These are phyloP conservation scores for Chionoecetes opilio DNA, from an alignment of 1,140 invertebrate species.

Conservation along the genomic window DNA sequence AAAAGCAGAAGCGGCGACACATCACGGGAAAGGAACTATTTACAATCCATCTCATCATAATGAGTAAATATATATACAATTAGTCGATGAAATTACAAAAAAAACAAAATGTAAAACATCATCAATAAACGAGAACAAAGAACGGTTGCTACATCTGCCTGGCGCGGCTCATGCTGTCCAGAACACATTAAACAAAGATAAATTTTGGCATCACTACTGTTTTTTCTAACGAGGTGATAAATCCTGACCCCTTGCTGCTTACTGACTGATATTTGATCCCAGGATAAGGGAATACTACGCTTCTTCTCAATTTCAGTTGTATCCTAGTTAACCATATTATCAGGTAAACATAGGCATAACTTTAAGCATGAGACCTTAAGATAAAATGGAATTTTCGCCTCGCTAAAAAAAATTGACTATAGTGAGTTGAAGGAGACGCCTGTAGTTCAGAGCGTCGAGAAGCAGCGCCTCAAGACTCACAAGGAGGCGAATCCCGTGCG, in stretches of 20 bases:
- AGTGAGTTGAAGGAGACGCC: background rate
- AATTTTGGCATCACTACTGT: slow-evolving; percentile 29
- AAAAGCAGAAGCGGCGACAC: slow-evolving; percentile 72
- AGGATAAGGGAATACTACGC: too few relatives aligned
- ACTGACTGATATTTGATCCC: too few relatives aligned
- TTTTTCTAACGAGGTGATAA: too few relatives aligned
- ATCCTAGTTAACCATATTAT: too few relatives aligned
- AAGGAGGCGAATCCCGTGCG: background rate
- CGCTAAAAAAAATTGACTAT: too few relatives aligned
- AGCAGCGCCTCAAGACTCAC: background rate
- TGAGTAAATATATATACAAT: slow-evolving; percentile 67
- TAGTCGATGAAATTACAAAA: slow-evolving; percentile 73
- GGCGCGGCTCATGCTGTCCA: background rate
- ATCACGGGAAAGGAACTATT: slow-evolving; percentile 63
- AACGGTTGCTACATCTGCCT: background rate
- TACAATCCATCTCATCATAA: slow-evolving; percentile 66
- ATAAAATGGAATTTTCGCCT: too few relatives aligned
- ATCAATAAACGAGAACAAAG: slow-evolving; percentile 32
- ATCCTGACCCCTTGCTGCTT: too few relatives aligned
- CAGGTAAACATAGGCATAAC: too few relatives aligned
- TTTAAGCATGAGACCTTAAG: too few relatives aligned
- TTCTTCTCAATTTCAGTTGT: too few relatives aligned
- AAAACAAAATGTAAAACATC: background rate
- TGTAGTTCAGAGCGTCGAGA: background rate
- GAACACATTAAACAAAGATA: background rate